These are phyloP conservation scores for Belgica antarctica DNA, from an alignment of 2,888 invertebrate species.

Conservation along the genomic window DNA sequence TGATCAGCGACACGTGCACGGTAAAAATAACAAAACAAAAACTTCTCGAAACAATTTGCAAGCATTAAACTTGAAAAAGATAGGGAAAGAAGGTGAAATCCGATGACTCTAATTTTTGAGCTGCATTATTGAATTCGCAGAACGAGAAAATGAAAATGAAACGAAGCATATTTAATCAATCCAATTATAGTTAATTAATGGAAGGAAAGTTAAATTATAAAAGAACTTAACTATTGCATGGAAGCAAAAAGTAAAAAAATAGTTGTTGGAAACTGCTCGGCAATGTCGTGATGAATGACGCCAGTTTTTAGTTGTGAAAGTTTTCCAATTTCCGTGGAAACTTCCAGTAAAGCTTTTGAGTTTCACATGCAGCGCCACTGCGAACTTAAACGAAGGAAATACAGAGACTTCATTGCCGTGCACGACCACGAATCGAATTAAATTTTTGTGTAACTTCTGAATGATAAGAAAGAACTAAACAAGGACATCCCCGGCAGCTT, in stretches of 20 bases:
- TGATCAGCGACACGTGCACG: neutral
- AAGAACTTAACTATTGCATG: slow-evolving; percentile 13
- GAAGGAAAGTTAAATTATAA: slow-evolving; percentile 18
- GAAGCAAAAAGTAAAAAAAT: neutral
- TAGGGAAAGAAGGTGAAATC: neutral
- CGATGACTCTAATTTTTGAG: neutral
- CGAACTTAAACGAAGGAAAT: too few species aligned
- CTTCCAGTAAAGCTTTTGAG: too few species aligned
- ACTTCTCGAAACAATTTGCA: neutral
- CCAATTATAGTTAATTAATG: slow-evolving; percentile 39
- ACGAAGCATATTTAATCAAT: slow-evolving; percentile 41
- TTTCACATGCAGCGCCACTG: too few species aligned
- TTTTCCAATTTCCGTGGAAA: too few species aligned
- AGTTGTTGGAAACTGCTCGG: neutral
- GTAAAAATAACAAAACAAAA: neutral
- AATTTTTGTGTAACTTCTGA: slow-evolving; percentile 15
- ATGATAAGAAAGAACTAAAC: slow-evolving; percentile 1
- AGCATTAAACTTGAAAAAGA: neutral
- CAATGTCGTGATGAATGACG: too few species aligned
- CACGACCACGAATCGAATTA: slow-evolving; percentile 1
- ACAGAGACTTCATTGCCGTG: neutral
- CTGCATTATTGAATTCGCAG: neutral
- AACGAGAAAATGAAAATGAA: neutral
- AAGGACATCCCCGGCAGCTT: neutral
- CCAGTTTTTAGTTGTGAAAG: too few species aligned